Evolutionary conservation across 2,797 vertebrate species (phyloP).

Genomic region (Apodemus agrarius): DNA sequence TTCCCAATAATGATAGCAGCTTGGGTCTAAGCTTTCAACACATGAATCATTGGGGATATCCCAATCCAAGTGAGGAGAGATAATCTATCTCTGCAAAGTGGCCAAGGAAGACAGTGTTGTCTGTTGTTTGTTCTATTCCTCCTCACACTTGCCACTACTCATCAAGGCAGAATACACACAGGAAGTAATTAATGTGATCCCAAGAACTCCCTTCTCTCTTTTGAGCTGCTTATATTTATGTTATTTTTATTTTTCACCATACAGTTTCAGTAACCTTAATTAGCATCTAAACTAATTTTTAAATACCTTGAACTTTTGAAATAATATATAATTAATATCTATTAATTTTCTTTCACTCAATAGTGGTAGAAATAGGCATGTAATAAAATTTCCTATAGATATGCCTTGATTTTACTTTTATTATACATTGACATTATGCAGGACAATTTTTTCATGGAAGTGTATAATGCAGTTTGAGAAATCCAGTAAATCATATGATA

Average conservation of each 20-base stretch:
- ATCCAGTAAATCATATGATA: background rate
- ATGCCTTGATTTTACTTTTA: background rate
- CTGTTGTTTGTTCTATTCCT: background rate
- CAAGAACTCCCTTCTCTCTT: background rate
- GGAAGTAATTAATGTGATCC: background rate
- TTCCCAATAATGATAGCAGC: background rate
- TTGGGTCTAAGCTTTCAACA: background rate
- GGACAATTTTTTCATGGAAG: background rate
- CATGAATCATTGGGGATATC: background rate
- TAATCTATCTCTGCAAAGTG: background rate
- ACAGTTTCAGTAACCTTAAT: background rate
- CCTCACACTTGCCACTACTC: background rate
- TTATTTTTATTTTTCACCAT: constrained; percentile 22
- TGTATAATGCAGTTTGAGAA: background rate
- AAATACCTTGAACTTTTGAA: constrained; percentile 6
- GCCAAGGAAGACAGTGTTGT: background rate
- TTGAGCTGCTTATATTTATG: background rate
- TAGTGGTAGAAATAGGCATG: background rate
- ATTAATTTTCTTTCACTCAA: background rate
- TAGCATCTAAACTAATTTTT: background rate
- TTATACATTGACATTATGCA: background rate
- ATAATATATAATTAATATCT: background rate
- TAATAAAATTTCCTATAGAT: background rate
- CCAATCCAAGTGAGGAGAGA: background rate
- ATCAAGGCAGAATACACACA: background rate